phyloP scores from a whole-genome alignment of 2,113 vertebrate species.

The Arvicanthis niloticus region DNA sequence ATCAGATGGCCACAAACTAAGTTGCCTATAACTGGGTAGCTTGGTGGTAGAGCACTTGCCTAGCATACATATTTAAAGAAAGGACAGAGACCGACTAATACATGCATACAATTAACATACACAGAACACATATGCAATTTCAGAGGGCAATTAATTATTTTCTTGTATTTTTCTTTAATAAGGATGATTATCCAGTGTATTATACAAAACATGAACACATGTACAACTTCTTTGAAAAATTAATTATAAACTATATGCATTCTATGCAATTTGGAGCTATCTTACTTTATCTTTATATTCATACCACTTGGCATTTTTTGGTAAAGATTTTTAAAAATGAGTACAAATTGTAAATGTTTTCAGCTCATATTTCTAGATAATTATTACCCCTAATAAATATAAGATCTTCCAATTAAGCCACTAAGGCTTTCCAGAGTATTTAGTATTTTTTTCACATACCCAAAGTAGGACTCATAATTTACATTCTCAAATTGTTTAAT shows the following conservation, averaged over 20 bases:
- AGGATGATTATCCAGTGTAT: neutral
- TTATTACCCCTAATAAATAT: neutral
- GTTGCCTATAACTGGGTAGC: neutral
- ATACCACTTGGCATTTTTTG: neutral
- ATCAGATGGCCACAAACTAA: neutral
- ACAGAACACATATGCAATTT: neutral
- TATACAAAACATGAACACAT: neutral
- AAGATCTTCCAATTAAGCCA: neutral
- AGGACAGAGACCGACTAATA: neutral
- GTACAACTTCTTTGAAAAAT: neutral
- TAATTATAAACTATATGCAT: neutral
- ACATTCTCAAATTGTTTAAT: neutral
- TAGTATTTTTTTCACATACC: neutral
- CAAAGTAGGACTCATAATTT: neutral
- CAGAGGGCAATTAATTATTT: neutral
- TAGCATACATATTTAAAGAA: neutral
- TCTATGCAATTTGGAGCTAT: neutral
- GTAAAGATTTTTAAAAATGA: neutral
- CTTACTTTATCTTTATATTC: neutral
- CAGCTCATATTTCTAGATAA: neutral
- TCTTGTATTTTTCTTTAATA: neutral
- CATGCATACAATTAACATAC: neutral
- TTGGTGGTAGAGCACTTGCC: neutral
- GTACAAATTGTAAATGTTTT: neutral
- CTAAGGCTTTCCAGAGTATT: neutral